These are phyloP conservation scores for Oreochromis spilurus DNA, from an alignment of 2,113 vertebrate species.

Conservation along the genomic window DNA sequence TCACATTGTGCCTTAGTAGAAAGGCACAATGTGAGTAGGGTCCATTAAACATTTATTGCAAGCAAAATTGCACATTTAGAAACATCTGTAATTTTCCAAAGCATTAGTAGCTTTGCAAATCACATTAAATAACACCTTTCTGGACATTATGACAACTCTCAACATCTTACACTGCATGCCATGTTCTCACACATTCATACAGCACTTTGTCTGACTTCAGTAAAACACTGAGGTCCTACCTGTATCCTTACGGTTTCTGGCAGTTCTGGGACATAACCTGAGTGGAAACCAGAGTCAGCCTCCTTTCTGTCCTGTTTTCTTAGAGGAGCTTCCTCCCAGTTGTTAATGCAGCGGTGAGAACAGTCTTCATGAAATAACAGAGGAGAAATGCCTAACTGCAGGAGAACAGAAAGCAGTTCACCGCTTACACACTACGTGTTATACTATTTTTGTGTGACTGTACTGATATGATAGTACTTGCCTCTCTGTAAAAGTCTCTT, in stretches of 20 bases:
- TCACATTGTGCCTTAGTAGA: background rate
- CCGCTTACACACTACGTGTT: background rate
- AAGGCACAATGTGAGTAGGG: background rate
- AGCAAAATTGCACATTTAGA: background rate
- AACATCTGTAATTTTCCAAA: background rate
- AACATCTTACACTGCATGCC: background rate
- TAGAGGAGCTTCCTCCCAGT: background rate
- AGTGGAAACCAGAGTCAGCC: conserved; percentile 55
- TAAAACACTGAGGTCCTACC: conserved; percentile 52
- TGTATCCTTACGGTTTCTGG: conserved; percentile 48
- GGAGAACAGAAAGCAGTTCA: background rate
- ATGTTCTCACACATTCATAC: accelerated
- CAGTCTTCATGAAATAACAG: conserved; percentile 76
- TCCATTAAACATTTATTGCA: background rate
- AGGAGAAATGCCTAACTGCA: conserved; percentile 83
- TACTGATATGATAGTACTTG: conserved; percentile 15
- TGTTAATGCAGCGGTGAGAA: background rate
- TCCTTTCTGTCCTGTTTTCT: conserved; percentile 39
- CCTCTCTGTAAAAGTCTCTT: conserved; percentile 79
- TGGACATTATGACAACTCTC: background rate
- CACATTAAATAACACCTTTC: background rate
- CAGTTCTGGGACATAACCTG: conserved; percentile 14
- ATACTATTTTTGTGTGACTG: background rate
- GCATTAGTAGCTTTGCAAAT: accelerated
- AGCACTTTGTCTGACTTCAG: background rate